These are phyloP conservation scores for Rousettus leschenaultii DNA, from an alignment of 2,113 vertebrate species.

Conservation along the genomic window DNA sequence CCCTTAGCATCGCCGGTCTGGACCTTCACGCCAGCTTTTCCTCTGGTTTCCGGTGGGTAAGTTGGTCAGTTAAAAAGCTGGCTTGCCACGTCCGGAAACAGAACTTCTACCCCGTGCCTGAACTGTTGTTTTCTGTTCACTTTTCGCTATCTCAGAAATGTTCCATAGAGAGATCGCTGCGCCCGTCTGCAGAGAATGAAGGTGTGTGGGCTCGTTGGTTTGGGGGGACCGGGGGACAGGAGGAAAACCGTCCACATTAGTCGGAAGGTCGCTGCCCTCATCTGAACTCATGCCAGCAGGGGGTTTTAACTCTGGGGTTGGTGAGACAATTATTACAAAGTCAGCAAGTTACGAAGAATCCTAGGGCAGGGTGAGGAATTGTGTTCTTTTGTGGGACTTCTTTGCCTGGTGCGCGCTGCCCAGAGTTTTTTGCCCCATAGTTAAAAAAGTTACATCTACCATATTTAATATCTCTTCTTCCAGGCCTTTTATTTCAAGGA, in stretches of 20 bases:
- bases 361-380: background rate
- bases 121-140: background rate
- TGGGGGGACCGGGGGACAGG: background rate
- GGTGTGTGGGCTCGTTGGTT: too few species aligned
- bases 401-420: too few species aligned
- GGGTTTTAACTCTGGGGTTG: background rate
- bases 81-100: too few species aligned
- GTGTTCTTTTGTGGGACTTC: background rate
- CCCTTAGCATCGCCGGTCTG: accelerated
- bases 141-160: background rate
- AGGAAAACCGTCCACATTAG: background rate
- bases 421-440: background rate
- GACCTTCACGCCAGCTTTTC: background rate
- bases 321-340: background rate
- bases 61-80: background rate
- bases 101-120: background rate
- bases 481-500: background rate
- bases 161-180: accelerated
- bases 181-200: background rate
- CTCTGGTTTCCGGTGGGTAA: background rate
- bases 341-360: background rate
- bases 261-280: too few species aligned
- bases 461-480: background rate
- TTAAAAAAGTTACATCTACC: too few species aligned
- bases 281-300: accelerated